Percentiles rank a stretch among this genome's conserved stretches.
Evolutionary conservation across 2,888 invertebrate species (phyloP).

Genomic region (Drosophila maculinotata): DNA sequence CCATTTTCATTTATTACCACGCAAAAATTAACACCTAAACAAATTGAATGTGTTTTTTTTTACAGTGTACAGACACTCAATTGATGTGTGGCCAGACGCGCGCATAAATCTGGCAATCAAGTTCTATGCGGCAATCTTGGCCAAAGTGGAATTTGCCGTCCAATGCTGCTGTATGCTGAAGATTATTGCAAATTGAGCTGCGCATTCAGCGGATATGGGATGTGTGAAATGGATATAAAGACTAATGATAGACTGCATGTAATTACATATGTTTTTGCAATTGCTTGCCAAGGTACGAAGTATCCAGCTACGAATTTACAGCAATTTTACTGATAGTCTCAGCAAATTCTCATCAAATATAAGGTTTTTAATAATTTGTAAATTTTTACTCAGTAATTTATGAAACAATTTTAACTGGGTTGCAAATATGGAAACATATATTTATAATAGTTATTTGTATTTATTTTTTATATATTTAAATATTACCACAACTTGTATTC

Average conservation of each 20-base stretch:
- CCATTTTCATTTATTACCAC: slow-evolving; percentile 58
- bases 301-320: too few relatives aligned
- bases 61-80: slow-evolving; percentile 38
- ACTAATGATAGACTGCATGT: slow-evolving; percentile 20
- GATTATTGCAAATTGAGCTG: slow-evolving; percentile 17
- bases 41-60: slow-evolving; percentile 11
- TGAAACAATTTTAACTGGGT: too few relatives aligned
- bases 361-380: too few relatives aligned
- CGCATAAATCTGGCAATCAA: slow-evolving; percentile 51
- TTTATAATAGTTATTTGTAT: too few relatives aligned
- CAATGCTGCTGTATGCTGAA: slow-evolving; percentile 39
- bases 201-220: slow-evolving; percentile 24
- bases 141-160: slow-evolving; percentile 40
- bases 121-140: slow-evolving; percentile 57
- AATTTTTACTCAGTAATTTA: too few relatives aligned
- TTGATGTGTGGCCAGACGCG: slow-evolving; percentile 12
- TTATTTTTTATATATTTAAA: too few relatives aligned
- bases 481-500: too few relatives aligned
- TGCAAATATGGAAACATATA: too few relatives aligned
- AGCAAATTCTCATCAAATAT: too few relatives aligned
- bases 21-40: slow-evolving; percentile 60
- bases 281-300: slow-evolving; percentile 2
- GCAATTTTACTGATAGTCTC: too few relatives aligned
- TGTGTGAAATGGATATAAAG: slow-evolving; percentile 5
- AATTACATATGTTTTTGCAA: slow-evolving; percentile 4